Base-by-base conservation (phyloP, 2,113 vertebrate species). In the Clarias batrachus region DNA sequence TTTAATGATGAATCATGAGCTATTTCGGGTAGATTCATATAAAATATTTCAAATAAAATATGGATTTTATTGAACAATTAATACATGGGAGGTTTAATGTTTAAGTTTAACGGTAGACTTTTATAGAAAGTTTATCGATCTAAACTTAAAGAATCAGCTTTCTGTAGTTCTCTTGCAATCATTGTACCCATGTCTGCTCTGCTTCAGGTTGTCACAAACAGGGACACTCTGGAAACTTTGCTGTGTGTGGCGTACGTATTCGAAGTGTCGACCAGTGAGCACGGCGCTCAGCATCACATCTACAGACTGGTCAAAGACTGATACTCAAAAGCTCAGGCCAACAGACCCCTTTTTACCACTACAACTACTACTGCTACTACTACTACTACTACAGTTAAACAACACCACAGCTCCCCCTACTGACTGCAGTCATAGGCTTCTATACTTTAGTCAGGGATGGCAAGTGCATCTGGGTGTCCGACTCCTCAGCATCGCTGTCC, bases 251-350 rank as follows among this genome's bases (percentile, higher is more conserved):
- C 97, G 0, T 99, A 97, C 17, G 97, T 99, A 89, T 99, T 98
- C 9, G 97, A 99, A 91, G 97, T 99, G 90, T 98, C 97, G 30
- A 95, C 97, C 76, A 98, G 97, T 10, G 97, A 98, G 90, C 97
- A 97, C 0, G 97, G 97, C 9, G 97, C 97, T 12, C 97, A 99
- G 88, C 97, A 99, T 93, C 97, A 99, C 87, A 97, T 98, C 94
- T 99, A 99, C 94, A 95, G 97, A 91, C 96, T 99, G 63, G 96
- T 98, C 93, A 99, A 97, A 93, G 97, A 98, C 94, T 98, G 96
- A 96, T 88, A 21, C 30, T 93, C 91, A 91, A 78, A 91, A 92
- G 63, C 17, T 41, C 66, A 48, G n/a, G 57, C 57, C 54, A 62
- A 41, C 62, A 88, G 80, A 86, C 91, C 57, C 73, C 57, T 21